Evolutionary conservation across 2,113 vertebrate species (phyloP).

Genomic region (Setophaga kirtlandii): DNA sequence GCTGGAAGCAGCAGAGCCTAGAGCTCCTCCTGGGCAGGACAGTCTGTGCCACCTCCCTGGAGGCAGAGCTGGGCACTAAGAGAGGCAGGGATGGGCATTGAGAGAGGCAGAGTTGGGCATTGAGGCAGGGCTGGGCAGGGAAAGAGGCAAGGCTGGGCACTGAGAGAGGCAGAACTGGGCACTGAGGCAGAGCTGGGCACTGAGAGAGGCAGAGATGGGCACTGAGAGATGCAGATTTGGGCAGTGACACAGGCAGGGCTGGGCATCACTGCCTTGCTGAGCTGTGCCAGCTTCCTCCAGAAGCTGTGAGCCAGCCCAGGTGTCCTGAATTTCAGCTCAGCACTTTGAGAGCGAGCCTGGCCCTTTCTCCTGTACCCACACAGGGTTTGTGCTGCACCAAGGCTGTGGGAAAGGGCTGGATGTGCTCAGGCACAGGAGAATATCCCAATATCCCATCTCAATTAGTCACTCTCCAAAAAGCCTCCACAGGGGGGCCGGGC

Average conservation of each 20-base stretch:
- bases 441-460: neutral
- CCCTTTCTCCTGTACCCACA: neutral
- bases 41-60: neutral
- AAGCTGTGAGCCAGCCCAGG: neutral
- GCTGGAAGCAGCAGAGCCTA: accelerated
- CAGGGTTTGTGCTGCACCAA: neutral
- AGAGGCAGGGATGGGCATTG: no score
- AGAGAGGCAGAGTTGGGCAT: no score
- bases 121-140: no score
- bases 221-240: no score
- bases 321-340: neutral
- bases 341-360: neutral
- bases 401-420: neutral
- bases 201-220: no score
- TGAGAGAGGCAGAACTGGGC: no score
- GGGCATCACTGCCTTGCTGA: neutral
- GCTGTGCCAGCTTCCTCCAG: neutral
- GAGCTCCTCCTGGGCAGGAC: neutral
- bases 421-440: neutral
- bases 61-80: neutral
- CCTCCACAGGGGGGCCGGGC: neutral
- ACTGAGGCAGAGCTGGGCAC: no score
- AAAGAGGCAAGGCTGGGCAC: no score
- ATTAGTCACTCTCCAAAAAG: conserved; percentile 46
- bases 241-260: neutral